Conservation (phyloP, 1,140 invertebrate species). For the Micrasema longulum region DNA sequence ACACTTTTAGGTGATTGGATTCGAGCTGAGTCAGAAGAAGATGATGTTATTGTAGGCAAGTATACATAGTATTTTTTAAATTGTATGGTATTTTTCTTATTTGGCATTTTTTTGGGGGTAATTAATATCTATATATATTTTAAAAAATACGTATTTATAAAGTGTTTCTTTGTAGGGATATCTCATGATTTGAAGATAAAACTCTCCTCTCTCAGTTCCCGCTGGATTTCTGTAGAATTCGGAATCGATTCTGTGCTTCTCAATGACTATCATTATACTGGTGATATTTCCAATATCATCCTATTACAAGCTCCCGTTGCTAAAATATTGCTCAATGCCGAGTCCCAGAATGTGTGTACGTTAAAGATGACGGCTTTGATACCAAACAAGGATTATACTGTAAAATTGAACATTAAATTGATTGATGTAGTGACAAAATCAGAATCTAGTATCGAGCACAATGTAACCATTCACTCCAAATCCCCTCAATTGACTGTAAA, state of each 20-base stretch:
- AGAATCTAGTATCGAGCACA: slow-evolving; percentile 36
- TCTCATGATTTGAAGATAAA: slow-evolving; percentile 47
- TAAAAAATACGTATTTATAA: not conserved
- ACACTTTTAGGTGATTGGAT: slow-evolving; percentile 53
- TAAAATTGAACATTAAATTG: slow-evolving; percentile 38
- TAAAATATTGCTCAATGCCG: slow-evolving; percentile 46
- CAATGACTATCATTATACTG: slow-evolving; percentile 24
- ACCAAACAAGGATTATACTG: slow-evolving; percentile 30
- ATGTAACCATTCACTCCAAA: slow-evolving; percentile 28
- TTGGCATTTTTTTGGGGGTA: too few relatives aligned
- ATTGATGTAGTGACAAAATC: slow-evolving; percentile 48
- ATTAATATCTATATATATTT: too few relatives aligned
- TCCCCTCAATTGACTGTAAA: slow-evolving; percentile 40
- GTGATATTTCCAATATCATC: slow-evolving; percentile 40
- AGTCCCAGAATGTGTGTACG: slow-evolving; percentile 42
- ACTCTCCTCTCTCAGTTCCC: slow-evolving; percentile 39
- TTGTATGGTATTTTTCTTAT: too few relatives aligned
- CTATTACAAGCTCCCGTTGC: slow-evolving; percentile 34
- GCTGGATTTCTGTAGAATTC: slow-evolving; percentile 47
- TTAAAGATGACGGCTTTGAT: slow-evolving; percentile 26
- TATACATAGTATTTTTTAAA: slow-evolving; percentile 11
- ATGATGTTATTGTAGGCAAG: slow-evolving; percentile 41
- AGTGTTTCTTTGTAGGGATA: slow-evolving; percentile 17
- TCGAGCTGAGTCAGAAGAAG: slow-evolving; percentile 41
- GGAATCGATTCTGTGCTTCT: slow-evolving; percentile 40